Base-by-base conservation (phyloP, 2,888 invertebrate genomes). In the Erebia ligea region DNA sequence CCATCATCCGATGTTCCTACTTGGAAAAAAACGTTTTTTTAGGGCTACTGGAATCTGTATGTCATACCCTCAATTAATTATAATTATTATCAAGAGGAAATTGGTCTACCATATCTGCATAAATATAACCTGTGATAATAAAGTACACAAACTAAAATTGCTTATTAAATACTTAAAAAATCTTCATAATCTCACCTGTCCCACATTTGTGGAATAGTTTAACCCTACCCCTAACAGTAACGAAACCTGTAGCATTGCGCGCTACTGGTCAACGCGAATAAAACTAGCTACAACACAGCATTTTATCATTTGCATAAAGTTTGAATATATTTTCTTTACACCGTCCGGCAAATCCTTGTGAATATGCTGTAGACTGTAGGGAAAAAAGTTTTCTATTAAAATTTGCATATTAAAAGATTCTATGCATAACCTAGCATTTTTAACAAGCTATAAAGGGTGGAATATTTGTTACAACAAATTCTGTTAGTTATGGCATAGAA, bases 161-260 rank as follows among this genome's bases (percentile, higher is more conserved):
- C 83, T 85, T 87, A 88, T 84, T 84, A 87, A 88, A 86, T 85
- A 87, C 87, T 88, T 87, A 87, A 90, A 59, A 91, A 93, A 89
- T 88, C 91, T 86, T 89, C 89, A 86, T 86, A 85, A 81, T 94
- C 94, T 94, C 92, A 94, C 94, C 94, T 94, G 94, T 85, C 84
- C 90, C 91, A 91, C 91, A 86, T 81, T 70, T 88, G 91, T 92
- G 92, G 91, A 89, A 88, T 85, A 86, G 77, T 82, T 84, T 83
- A 86, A 81, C 91, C 92, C 93, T 94, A 91, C 87, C 84, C 92
- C 93, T 93, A 93, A 88, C 91, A 88, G 79, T 79, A 89, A 89
- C 94, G 94, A 85, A 93, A 92, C 93, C 91, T 86, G 92, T 90
- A 93, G 94, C 94, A 94, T 94, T 94, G 94, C 94, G 93, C 94